Percentiles rank a stretch among this genome's conserved stretches.
Evolutionary conservation across 1,140 invertebrate species (phyloP).

Genomic region (Pseudomyrmex gracilis): DNA sequence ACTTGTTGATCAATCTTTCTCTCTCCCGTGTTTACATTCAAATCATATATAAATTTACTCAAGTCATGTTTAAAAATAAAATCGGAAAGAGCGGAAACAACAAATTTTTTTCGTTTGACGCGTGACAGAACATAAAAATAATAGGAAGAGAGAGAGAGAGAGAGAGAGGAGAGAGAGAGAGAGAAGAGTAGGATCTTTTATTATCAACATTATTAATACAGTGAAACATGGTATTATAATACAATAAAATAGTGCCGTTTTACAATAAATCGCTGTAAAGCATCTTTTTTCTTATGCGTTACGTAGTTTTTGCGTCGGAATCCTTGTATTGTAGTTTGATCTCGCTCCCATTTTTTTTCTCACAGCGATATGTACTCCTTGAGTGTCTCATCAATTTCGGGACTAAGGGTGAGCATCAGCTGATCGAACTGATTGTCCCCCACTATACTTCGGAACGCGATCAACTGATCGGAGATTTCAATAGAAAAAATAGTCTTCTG

Average conservation of each 20-base stretch:
- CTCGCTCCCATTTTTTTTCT: constrained; percentile 62
- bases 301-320: constrained; percentile 59
- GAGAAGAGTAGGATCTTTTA: constrained; percentile 70
- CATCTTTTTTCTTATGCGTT: constrained; percentile 73
- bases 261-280: constrained; percentile 74
- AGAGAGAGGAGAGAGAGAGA: constrained; percentile 24
- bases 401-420: constrained; percentile 89
- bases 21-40: too few relatives aligned
- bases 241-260: constrained; percentile 82
- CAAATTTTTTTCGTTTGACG: too few relatives aligned
- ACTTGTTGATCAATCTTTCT: too few relatives aligned
- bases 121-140: constrained; percentile 11
- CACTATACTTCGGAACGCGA: constrained; percentile 88
- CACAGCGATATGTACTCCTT: constrained; percentile 87
- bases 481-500: constrained; percentile 38
- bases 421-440: constrained; percentile 89
- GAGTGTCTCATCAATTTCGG: constrained; percentile 89
- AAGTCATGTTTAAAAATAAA: too few relatives aligned
- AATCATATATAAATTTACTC: too few relatives aligned
- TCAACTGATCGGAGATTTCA: constrained; percentile 85
- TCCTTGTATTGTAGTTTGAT: constrained; percentile 47
- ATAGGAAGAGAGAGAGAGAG: background rate
- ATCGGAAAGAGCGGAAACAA: too few relatives aligned
- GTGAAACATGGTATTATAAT: constrained; percentile 80
- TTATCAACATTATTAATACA: constrained; percentile 83